phyloP scores from a whole-genome alignment of 2,797 vertebrate species.

The Epinephelus malabaricus region DNA sequence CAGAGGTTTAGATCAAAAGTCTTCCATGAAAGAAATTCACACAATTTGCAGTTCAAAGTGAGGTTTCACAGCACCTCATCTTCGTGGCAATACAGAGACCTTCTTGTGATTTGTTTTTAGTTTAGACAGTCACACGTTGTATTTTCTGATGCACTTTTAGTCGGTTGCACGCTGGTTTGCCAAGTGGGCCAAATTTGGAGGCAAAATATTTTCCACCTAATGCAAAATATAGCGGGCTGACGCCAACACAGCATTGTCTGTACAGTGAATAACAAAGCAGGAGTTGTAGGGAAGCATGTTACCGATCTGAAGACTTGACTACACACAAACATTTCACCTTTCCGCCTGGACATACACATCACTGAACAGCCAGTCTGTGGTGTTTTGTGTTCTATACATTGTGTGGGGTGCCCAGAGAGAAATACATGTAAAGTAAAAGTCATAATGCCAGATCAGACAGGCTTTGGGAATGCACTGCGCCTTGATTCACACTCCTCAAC shows the following conservation, averaged over 20 bases:
- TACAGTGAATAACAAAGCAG: slow-evolving; percentile 35
- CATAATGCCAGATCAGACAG: slow-evolving; percentile 84
- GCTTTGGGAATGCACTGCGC: slow-evolving; percentile 77
- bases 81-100: slow-evolving; percentile 15
- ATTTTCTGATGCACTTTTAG: slow-evolving; percentile 48
- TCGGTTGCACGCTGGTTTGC: slow-evolving; percentile 38
- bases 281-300: slow-evolving; percentile 36
- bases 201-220: slow-evolving; percentile 33
- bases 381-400: neutral
- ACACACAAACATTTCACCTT: slow-evolving; percentile 10
- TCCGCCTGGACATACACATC: neutral
- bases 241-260: slow-evolving; percentile 49
- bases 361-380: neutral
- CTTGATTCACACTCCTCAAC: slow-evolving; percentile 79
- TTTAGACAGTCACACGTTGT: slow-evolving; percentile 12
- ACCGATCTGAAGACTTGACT: neutral
- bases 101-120: slow-evolving; percentile 19
- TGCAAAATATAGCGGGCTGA: slow-evolving; percentile 61
- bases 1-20: slow-evolving; percentile 56
- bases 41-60: slow-evolving; percentile 45
- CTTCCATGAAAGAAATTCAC: slow-evolving; percentile 30
- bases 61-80: slow-evolving; percentile 5
- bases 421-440: slow-evolving; percentile 69
- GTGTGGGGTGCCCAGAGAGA: slow-evolving; percentile 10
- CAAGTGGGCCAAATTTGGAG: slow-evolving; percentile 54